These are phyloP conservation scores for Euglossa dilemma DNA, from an alignment of 1,140 invertebrate genomes.

Conservation along the genomic window DNA sequence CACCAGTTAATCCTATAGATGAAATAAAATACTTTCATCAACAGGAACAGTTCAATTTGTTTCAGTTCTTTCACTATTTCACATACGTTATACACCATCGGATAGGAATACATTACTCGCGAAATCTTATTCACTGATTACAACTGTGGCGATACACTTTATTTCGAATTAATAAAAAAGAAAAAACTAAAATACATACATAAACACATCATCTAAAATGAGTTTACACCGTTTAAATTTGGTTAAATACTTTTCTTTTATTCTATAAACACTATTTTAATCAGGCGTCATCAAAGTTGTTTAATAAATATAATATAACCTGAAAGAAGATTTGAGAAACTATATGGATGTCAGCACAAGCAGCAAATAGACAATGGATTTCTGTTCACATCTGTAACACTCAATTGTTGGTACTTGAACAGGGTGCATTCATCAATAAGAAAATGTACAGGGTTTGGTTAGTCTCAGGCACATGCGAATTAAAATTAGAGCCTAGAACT, in stretches of 20 bases:
- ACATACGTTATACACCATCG: no score
- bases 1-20: not conserved
- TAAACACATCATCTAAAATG: not conserved
- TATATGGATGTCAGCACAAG: not conserved
- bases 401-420: not conserved
- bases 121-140: not conserved
- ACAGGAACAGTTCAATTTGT: constrained; percentile 3
- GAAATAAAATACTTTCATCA: not conserved
- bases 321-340: not conserved
- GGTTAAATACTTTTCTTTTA: not conserved
- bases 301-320: not conserved
- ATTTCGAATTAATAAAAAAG: not conserved
- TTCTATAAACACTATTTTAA: not conserved
- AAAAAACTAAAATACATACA: no score
- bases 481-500: not conserved
- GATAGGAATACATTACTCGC: not conserved
- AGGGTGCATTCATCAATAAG: not conserved
- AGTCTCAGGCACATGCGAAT: not conserved
- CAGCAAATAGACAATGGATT: not conserved
- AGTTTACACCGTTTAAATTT: not conserved
- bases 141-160: not conserved
- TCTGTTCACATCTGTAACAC: constrained; percentile 12
- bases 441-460: constrained; percentile 12
- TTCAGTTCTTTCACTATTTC: constrained; percentile 2
- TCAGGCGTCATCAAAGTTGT: not conserved